Conservation (phyloP, 1,140 invertebrate genomes). For the Drosophila bocqueti region DNA sequence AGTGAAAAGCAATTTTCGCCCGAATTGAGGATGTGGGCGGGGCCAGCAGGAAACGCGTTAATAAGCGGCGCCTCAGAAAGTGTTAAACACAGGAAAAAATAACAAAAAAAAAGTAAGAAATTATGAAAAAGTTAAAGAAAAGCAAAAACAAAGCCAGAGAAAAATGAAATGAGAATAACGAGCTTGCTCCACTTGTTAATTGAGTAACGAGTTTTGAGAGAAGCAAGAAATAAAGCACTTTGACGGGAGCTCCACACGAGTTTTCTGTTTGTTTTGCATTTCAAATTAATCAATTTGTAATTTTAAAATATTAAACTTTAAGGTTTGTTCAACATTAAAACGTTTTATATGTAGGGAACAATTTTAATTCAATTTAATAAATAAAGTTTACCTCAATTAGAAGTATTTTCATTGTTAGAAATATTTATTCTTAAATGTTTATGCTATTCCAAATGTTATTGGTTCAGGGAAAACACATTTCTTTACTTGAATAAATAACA, state of each 20-base stretch:
- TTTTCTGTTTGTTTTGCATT: conserved; percentile 18
- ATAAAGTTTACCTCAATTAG: too few relatives aligned
- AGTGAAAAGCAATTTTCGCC: conserved; percentile 73
- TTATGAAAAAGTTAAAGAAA: conserved; percentile 31
- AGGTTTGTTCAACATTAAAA: background rate
- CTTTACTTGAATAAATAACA: too few relatives aligned
- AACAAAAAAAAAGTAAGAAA: conserved; percentile 32
- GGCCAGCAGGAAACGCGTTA: conserved; percentile 71
- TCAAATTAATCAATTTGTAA: conserved; percentile 3
- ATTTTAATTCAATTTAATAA: background rate
- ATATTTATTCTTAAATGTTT: too few relatives aligned
- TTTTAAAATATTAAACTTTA: background rate
- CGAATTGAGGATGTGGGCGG: conserved; percentile 78
- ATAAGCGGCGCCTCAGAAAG: conserved; percentile 77
- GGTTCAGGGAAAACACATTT: too few relatives aligned
- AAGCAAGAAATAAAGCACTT: conserved; percentile 14
- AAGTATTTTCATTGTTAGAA: too few relatives aligned
- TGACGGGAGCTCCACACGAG: conserved; percentile 1
- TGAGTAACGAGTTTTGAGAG: conserved; percentile 38
- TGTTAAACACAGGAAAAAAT: conserved; percentile 41
- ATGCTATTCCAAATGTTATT: too few relatives aligned
- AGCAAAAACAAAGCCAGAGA: conserved; percentile 22
- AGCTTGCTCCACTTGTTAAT: conserved; percentile 50
- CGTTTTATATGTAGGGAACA: background rate
- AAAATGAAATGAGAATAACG: conserved; percentile 37